These are phyloP conservation scores for Altica lythri DNA, from an alignment of 2,888 invertebrate species.

Conservation along the genomic window DNA sequence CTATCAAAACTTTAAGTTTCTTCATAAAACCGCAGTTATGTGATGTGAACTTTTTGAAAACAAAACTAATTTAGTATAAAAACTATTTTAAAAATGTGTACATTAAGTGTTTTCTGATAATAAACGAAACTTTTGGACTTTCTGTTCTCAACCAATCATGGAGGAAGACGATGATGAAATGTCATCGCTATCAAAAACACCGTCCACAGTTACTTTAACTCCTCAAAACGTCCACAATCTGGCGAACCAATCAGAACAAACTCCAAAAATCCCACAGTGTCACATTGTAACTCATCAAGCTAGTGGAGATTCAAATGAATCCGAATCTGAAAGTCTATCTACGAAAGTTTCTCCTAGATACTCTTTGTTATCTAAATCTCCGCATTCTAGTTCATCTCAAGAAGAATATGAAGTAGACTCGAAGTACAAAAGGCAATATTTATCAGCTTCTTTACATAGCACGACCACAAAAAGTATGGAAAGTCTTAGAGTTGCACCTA, in stretches of 20 bases:
- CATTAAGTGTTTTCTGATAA: constrained; percentile 29
- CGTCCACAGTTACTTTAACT: constrained; percentile 53
- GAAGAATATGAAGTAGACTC: constrained; percentile 69
- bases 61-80: no score
- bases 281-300: constrained; percentile 59
- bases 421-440: constrained; percentile 61
- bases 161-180: constrained; percentile 55
- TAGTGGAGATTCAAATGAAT: constrained; percentile 65
- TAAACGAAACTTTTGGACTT: constrained; percentile 10
- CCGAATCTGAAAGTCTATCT: constrained; percentile 57
- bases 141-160: no score
- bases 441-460: constrained; percentile 57
- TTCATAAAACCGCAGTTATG: no score
- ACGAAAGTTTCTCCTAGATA: constrained; percentile 52
- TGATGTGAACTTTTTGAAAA: no score
- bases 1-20: no score
- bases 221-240: constrained; percentile 50
- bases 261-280: constrained; percentile 51
- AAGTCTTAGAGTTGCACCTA: constrained; percentile 66
- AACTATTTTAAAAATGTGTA: no score
- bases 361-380: constrained; percentile 53
- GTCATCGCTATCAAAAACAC: constrained; percentile 49
- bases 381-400: constrained; percentile 69
- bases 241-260: constrained; percentile 32
- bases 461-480: constrained; percentile 74